These are phyloP conservation scores for Eucidaris tribuloides DNA, from an alignment of 35 echinoderm and acorn worm species.

Conservation along the genomic window DNA sequence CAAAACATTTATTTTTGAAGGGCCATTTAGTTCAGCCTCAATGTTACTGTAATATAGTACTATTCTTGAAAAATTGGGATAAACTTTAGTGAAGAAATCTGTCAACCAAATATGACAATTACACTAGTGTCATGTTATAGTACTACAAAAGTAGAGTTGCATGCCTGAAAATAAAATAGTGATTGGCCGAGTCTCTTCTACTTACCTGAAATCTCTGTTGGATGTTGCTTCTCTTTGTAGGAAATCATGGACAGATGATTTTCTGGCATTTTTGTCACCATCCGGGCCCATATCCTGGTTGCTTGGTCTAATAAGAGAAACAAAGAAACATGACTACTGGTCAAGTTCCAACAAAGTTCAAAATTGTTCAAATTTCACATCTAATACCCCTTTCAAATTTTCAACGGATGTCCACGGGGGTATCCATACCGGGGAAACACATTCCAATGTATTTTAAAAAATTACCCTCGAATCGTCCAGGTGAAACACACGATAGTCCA, in stretches of 20 bases:
- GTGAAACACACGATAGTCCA: no score
- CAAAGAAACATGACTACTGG: neutral
- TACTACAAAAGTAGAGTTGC: neutral
- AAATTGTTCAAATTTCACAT: neutral
- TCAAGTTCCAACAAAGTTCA: neutral
- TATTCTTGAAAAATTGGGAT: neutral
- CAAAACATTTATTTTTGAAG: no score
- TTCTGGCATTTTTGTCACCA: constrained; percentile 31
- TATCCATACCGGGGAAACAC: no score
- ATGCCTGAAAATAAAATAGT: neutral
- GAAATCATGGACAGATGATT: constrained; percentile 53
- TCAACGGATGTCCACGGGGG: no score
- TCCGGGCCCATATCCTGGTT: neutral
- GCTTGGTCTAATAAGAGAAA: constrained; percentile 30
- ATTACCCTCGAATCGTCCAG: no score
- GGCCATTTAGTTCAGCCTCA: no score
- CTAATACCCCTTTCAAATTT: neutral
- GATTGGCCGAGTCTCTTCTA: neutral
- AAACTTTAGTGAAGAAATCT: neutral
- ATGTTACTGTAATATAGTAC: no score
- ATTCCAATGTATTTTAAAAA: no score
- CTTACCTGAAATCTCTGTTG: constrained; percentile 85
- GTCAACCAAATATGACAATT: neutral
- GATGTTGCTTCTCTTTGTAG: constrained; percentile 77
- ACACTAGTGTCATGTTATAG: neutral